These are phyloP conservation scores for Cryptus armator DNA, from an alignment of 2,888 invertebrate species.

Conservation along the genomic window DNA sequence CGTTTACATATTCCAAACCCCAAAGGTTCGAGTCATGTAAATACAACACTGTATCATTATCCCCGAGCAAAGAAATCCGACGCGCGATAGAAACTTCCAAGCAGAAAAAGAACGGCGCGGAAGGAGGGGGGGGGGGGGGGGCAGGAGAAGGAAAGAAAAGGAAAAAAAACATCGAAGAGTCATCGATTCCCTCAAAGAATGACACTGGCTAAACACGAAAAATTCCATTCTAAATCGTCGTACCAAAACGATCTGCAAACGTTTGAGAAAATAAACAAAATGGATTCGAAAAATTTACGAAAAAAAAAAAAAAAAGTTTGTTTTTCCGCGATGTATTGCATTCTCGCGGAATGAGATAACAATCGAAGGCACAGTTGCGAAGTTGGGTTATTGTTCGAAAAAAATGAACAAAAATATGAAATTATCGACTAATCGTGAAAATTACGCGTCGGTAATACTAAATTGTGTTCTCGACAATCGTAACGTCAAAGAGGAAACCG, in stretches of 20 bases:
- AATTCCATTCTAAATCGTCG: slow-evolving; percentile 35
- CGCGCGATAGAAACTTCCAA: slow-evolving; percentile 1
- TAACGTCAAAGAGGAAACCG: slow-evolving; percentile 29
- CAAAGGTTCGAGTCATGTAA: slow-evolving; percentile 56
- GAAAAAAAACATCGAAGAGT: neutral
- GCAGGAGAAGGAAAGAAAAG: too few relatives aligned
- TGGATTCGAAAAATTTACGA: neutral
- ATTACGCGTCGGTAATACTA: slow-evolving; percentile 23
- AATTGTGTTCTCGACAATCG: neutral
- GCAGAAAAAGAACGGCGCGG: too few relatives aligned
- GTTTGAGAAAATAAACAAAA: neutral
- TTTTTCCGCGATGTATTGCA: neutral
- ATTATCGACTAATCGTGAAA: neutral
- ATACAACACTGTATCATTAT: slow-evolving; percentile 51
- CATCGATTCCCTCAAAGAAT: slow-evolving; percentile 25
- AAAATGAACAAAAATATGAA: neutral
- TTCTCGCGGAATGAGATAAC: neutral
- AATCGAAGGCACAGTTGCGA: neutral
- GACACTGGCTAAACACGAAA: slow-evolving; percentile 18
- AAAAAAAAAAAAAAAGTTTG: neutral
- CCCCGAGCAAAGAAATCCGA: slow-evolving; percentile 37
- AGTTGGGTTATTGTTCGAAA: neutral
- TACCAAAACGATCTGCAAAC: neutral
- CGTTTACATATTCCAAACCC: slow-evolving; percentile 60
- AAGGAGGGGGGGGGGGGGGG: too few relatives aligned